These are phyloP conservation scores for Phrynocephalus vlangalii DNA, from an alignment of 2,797 vertebrate genomes.

Conservation along the genomic window DNA sequence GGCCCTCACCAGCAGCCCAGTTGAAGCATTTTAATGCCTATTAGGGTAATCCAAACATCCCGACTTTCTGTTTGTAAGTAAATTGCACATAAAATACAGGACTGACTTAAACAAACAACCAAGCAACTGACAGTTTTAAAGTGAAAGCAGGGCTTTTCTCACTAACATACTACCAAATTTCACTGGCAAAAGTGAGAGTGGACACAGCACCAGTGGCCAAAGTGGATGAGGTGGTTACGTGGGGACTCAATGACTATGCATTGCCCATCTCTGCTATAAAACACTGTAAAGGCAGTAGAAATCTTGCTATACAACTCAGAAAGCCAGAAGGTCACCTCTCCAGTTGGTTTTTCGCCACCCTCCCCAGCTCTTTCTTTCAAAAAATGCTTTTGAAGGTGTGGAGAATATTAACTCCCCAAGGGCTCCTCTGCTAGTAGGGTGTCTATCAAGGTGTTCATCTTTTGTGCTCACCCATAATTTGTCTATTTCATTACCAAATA, in stretches of 20 bases:
- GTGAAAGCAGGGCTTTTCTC: neutral
- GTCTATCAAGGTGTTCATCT: slow-evolving; percentile 51
- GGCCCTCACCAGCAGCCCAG: neutral
- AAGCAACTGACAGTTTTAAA: neutral
- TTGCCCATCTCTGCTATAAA: neutral
- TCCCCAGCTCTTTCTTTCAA: neutral
- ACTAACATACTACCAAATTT: neutral
- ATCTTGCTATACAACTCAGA: neutral
- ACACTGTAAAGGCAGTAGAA: neutral
- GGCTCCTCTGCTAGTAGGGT: slow-evolving; percentile 41
- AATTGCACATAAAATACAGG: too few species aligned
- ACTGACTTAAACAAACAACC: too few species aligned
- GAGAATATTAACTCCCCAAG: slow-evolving; percentile 29
- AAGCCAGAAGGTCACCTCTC: neutral
- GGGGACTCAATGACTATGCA: neutral
- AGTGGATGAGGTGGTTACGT: neutral
- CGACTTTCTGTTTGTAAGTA: too few species aligned
- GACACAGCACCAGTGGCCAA: neutral
- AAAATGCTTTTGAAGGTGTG: slow-evolving; percentile 20
- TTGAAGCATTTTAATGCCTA: too few species aligned
- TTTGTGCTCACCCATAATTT: slow-evolving; percentile 38
- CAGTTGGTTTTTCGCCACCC: neutral
- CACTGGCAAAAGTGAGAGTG: neutral
- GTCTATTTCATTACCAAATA: slow-evolving; percentile 42
- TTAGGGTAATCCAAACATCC: too few species aligned